phyloP scores from a whole-genome alignment of 2,888 invertebrate species.

The Melinopterus prodromus region DNA sequence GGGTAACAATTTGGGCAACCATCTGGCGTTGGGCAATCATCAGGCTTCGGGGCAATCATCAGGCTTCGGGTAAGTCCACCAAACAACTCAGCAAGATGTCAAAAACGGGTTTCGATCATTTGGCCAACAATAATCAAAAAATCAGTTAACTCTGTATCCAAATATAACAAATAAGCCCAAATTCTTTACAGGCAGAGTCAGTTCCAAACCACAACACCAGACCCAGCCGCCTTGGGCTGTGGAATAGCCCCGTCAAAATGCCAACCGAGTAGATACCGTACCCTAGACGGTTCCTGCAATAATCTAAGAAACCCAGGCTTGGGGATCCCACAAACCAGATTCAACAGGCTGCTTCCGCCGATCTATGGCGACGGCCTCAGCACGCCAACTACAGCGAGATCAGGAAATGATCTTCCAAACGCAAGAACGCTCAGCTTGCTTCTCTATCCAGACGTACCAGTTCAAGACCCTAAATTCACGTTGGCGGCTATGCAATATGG shows the following conservation, averaged over 20 bases:
- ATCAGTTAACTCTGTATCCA: no score
- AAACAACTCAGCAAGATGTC: no score
- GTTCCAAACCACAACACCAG: slow-evolving; percentile 58
- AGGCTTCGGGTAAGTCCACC: not conserved
- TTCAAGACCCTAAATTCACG: slow-evolving; percentile 77
- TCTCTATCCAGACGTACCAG: slow-evolving; percentile 74
- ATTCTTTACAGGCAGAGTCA: not conserved
- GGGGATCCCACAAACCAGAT: slow-evolving; percentile 81
- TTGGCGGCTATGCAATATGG: slow-evolving; percentile 83
- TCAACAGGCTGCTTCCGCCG: slow-evolving; percentile 69
- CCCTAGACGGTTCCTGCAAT: slow-evolving; percentile 94
- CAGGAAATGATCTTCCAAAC: slow-evolving; percentile 74
- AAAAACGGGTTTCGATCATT: not conserved
- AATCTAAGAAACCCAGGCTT: slow-evolving; percentile 83
- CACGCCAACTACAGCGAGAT: slow-evolving; percentile 66
- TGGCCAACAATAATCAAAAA: no score
- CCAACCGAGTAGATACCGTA: slow-evolving; percentile 71
- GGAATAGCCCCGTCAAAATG: slow-evolving; percentile 63
- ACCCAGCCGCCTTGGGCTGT: slow-evolving; percentile 63
- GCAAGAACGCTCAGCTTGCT: slow-evolving; percentile 75
- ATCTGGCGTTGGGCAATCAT: not conserved
- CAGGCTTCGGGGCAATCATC: slow-evolving; percentile 6
- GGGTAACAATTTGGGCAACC: not conserved
- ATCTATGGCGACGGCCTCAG: slow-evolving; percentile 76
- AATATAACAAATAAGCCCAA: not conserved